Evolutionary conservation across 2,113 vertebrate species (phyloP), one percentile per base, ranked within the genome.

Genomic region (Lampris megalopsis): DNA sequence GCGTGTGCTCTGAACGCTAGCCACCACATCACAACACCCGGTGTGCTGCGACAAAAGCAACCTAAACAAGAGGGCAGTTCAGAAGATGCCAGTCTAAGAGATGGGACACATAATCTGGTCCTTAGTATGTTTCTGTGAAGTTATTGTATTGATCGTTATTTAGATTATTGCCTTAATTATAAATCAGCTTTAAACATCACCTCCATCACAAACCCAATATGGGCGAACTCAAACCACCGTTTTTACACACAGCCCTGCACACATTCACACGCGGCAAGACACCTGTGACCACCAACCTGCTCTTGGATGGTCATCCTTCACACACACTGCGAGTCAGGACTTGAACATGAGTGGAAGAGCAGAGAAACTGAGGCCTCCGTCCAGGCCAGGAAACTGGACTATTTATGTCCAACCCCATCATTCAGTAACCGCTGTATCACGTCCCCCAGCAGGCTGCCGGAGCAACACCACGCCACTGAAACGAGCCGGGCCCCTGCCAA

Each of bases 181-280:
- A 47, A 6, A 35, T 10, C 42, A 48, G 45, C 35, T 41, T 47
- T 68, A 63, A 54, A 63, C 73, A 64, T 67, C 65, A 71, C 49
- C 75, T 71, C 62, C 59, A 70, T 70, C 68, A 75, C 59, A 24
- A 87, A 91, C 91, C 90, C 92, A 92, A 92, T 92, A 88, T 92
- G 92, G 91, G 91, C 79, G 68, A 89, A 89, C 79, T 76, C 49
- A 79, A 65, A 75, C 71, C 53, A 47, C 48, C 3, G 7, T 56
- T 58, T 43, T 67, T 24, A 9, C 47, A 41, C 59, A 10, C 57
- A 43, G n/a, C 56, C 42, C 13, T 60, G 59, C 6, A 64, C 35
- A 57, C 47, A 67, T 43, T 70, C 60, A 40, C 52, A 67, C 10
- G 42, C 66, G 64, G 6, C 13, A 67, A 63, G 58, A 37, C 47